Evolutionary conservation across 2,888 invertebrate genomes (phyloP), one percentile per base, ranked within the genome.

Genomic region (Phortica magna): DNA sequence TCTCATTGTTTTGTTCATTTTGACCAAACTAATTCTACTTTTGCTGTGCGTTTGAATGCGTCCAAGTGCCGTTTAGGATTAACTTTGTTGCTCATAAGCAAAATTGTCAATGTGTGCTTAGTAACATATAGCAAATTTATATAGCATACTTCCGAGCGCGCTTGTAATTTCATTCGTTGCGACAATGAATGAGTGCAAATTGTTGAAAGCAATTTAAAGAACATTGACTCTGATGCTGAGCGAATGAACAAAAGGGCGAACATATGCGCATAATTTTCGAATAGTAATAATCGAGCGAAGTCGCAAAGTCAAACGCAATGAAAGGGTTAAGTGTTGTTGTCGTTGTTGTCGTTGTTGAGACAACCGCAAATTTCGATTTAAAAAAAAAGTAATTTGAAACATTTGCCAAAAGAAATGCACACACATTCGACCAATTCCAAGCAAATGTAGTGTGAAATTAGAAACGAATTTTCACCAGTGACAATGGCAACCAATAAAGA

Each of bases 361-460:
- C n/a, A 22, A 61, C 61, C 61, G 61, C 61, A 61, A 61, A 19
- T 6, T 61, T 14, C 3, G 61, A 10, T 61, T 22, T 10, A 10
- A 61, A 22, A 31, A 31, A 31, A 31, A 31, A 61, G 19, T 7
- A 61, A 61, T 61, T 61, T 22, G 22, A 48, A 48, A 48, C 48
- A 48, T 48, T 48, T 48, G 4, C 10, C n/a, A n/a, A n/a, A n/a
- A n/a, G n/a, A 9, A 2, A 22, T 64, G 14, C 39, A 31, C 31
- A 64, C 64, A 2, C n/a, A 59, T 59, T 17, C 39, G 4, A 31
- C 64, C 39, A 68, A 68, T 43, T 68, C 43, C 42, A 68, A 75
- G 76, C 82, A 89, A 89, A 89, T 89, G 89, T 87, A 81, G 88
- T 89, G 82, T 89, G 89, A 89, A 89, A 89, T 89, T 89, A 84